Evolutionary conservation across 2,113 vertebrate species (phyloP).

Genomic region (Zosterops japonicus): DNA sequence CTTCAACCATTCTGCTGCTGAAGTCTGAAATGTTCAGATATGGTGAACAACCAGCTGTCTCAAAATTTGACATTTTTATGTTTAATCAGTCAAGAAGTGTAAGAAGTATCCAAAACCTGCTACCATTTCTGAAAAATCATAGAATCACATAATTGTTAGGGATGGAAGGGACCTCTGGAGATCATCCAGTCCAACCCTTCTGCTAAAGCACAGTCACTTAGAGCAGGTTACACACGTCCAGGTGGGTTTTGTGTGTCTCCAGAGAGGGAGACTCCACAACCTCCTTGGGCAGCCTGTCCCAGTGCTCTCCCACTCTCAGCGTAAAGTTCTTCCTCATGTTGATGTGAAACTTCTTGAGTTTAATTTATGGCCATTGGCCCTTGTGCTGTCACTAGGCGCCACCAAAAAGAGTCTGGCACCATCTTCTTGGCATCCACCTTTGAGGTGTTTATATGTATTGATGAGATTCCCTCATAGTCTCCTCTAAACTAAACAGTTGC

Average conservation of each 20-base stretch:
- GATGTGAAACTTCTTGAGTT: not conserved
- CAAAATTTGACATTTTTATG: not conserved
- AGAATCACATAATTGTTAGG: not conserved
- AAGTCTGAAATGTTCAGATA: not conserved
- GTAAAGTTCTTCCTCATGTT: not conserved
- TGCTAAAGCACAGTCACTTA: not conserved
- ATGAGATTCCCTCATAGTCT: not conserved
- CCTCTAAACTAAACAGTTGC: not conserved
- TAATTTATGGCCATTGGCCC: not conserved
- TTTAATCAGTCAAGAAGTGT: not conserved
- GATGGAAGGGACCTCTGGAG: not conserved
- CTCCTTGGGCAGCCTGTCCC: not conserved
- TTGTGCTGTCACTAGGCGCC: not conserved
- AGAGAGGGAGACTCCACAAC: not conserved
- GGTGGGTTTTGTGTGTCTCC: not conserved
- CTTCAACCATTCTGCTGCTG: not conserved
- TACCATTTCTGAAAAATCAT: not conserved
- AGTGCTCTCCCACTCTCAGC: not conserved
- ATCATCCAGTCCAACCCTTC: not conserved
- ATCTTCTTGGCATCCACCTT: fast-evolving
- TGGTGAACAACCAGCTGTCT: fast-evolving
- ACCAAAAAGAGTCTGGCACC: fast-evolving
- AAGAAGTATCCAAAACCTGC: not conserved
- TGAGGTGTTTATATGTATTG: not conserved
- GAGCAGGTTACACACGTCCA: not conserved